Evolutionary conservation across 2,113 vertebrate genomes (phyloP).

Genomic region (Spheniscus mendiculus): DNA sequence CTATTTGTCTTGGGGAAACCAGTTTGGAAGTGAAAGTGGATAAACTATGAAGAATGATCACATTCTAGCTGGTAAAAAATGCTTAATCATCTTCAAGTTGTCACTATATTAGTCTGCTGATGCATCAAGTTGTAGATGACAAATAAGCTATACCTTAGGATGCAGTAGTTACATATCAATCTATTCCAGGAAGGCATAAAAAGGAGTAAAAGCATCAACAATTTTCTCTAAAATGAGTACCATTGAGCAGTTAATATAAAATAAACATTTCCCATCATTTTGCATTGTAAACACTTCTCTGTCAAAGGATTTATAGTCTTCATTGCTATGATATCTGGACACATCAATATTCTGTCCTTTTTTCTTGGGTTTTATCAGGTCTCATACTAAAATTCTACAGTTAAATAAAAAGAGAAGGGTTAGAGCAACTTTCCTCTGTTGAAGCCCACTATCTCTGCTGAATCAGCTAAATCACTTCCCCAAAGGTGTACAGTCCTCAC

Average conservation of each 20-base stretch:
- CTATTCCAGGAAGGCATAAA: not conserved
- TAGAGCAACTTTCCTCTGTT: not conserved
- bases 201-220: not conserved
- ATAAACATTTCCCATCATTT: no score
- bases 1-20: not conserved
- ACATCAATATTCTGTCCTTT: not conserved
- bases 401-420: not conserved
- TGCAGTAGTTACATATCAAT: not conserved
- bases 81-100: not conserved
- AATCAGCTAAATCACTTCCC: not conserved
- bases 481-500: not conserved
- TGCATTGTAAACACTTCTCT: not conserved
- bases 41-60: constrained; percentile 22
- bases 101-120: not conserved
- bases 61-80: not conserved
- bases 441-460: not conserved
- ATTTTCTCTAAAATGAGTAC: not conserved
- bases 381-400: not conserved
- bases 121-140: not conserved
- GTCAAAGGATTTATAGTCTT: not conserved
- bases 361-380: not conserved
- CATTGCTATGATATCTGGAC: not conserved
- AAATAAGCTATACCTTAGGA: not conserved
- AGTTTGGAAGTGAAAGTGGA: not conserved
- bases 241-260: no score